Base-by-base conservation (phyloP, 2,113 vertebrate species). In the Macquaria australasica region DNA sequence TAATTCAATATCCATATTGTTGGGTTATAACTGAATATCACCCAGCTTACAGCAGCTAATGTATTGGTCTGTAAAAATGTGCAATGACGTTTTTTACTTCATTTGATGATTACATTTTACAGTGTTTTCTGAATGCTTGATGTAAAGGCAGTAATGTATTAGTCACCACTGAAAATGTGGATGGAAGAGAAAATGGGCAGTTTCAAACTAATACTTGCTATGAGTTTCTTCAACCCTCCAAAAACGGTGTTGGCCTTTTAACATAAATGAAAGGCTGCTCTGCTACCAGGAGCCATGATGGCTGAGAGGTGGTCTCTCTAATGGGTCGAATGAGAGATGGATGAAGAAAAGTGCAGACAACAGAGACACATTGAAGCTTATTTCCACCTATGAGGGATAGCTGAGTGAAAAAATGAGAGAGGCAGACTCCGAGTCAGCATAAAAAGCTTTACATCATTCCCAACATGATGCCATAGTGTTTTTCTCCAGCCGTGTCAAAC, bases 11-110 rank as follows among this genome's bases (percentile, higher is more conserved):
- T 51, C n/a, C n/a, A 8, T 64, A 28, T 76, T 69, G 37, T 55
- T 77, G 69, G 59, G 34, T 74, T 78, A 12, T 55, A 73, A 48
- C 45, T 20, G 14, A 18, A 45, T 69, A 20, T 48, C 8, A 43
- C n/a, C 23, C 55, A 25, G 21, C 12, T 43, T 34, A 63, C 9
- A 11, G 11, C 20, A 63, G 28, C 25, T 15, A 18, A 25, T 31
- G 2, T 16, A 41, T 23, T 48, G 45, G 11, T 55, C 63, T 41
- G 25, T 67, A 28, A 25, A 15, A 67, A 45, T 43, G 21, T 53
- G 60, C 45, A 64, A 10, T 43, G 23, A 21, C 20, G 21, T 25
- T 53, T 53, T 25, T 4, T 34, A 39, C 23, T 41, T 14, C 5
- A 55, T 43, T 53, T 53, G 4, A 18, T n/a, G 5, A 66, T n/a